phyloP scores from a whole-genome alignment of 2,888 invertebrate species.

The Nomada lathburiana region DNA sequence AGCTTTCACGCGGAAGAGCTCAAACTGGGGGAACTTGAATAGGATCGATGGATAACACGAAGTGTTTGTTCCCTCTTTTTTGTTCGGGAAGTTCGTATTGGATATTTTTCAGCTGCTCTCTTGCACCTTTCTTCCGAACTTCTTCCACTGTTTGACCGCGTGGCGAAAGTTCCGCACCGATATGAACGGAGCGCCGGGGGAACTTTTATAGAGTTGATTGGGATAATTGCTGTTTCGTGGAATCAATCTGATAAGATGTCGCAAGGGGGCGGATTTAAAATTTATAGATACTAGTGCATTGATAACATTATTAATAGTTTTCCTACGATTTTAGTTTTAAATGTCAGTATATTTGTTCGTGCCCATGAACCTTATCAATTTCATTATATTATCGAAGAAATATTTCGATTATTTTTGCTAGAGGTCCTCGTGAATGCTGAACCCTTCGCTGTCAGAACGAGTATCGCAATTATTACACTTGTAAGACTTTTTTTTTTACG shows the following conservation, averaged over 20 bases:
- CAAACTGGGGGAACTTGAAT: background rate
- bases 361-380: too few relatives aligned
- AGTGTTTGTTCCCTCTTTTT: background rate
- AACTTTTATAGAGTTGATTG: constrained; percentile 1
- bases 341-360: too few relatives aligned
- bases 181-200: background rate
- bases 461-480: too few relatives aligned
- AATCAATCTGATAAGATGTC: background rate
- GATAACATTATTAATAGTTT: too few relatives aligned
- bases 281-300: too few relatives aligned
- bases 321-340: too few relatives aligned
- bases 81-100: background rate
- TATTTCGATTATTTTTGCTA: too few relatives aligned
- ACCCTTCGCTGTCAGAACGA: too few relatives aligned
- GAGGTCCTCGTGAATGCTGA: too few relatives aligned
- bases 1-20: background rate
- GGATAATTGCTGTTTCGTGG: background rate
- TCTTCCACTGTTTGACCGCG: background rate
- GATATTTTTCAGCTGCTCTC: constrained; percentile 7
- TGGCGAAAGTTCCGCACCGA: background rate
- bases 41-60: background rate
- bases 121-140: background rate
- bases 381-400: too few relatives aligned
- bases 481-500: background rate
- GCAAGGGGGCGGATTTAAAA: too few relatives aligned